Evolutionary conservation across 1,140 invertebrate species (phyloP), one percentile per base, ranked within the genome.

Genomic region (Dryas iulia): DNA sequence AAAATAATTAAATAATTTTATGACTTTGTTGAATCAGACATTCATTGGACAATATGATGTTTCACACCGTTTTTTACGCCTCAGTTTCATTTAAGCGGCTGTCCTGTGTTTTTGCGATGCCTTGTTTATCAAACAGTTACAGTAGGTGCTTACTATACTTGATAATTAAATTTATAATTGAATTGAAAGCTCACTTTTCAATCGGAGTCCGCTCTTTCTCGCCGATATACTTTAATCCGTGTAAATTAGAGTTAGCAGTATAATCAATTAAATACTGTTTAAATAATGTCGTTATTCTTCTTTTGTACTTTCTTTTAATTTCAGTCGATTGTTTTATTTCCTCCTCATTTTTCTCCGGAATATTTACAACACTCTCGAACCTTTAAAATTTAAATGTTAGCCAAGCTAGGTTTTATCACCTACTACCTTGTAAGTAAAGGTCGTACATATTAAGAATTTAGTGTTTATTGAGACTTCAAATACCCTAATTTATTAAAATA

Each of bases 181-280:
- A 35, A 1, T 35, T 35, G n/a, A 35, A 35, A 0, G 23, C 79
- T 80, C 72, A 90, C 86, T 89, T 90, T 77, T 90, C 88, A 12
- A 78, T 33, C 5, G 62, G 25, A 10, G 88, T 87, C 57, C 86
- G 72, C 59, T 90, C 78, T 33, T 86, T 89, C 60, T 90, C 88
- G 1, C 88, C 88, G 25, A 90, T 86, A 54, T 90, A 90, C 60
- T 81, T 90, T 1, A 90, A 71, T 6, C 88, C 88, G 63, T 90
- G 88, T 7, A 90, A 76, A 77, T 88, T 89, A 23, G 86, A 86
- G 66, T 90, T 90, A 0, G 82, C 76, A 0, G 83, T 81, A 26
- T 84, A 90, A 60, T 90, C 88, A 18, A 83, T 73, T 2, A 89
- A 57, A 68, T 87, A 87, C 23, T 90, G 78, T 58, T 83, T 84